Base-by-base conservation (phyloP, 2,797 vertebrate genomes). In the Clarias fuscus region DNA sequence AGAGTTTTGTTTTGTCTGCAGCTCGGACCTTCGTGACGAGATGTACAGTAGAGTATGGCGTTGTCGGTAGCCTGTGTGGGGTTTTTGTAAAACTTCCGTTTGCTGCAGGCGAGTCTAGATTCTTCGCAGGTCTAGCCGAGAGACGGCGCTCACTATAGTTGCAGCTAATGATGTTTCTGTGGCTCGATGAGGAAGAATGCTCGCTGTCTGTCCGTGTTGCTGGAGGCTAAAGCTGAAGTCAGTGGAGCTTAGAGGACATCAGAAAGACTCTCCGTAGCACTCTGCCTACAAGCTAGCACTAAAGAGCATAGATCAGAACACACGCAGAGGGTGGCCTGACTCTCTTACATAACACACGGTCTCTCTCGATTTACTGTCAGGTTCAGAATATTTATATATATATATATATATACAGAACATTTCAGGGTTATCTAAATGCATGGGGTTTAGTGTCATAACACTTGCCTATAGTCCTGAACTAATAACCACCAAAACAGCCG, bases 191-290 rank as follows among this genome's bases (percentile, higher is more conserved):
- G 83, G 64, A n/a, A 67, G 18, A 62, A 30, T 18, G 40, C 53
- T 84, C 33, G 43, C 33, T 77, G 37, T 2, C 24, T 83, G 13
- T 43, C 24, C 65, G 85, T 82, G 48, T 48, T 80, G 67, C 82
- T 84, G 67, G 30, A 84, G 85, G 58, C 83, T 84, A 70, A 67
- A 82, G 68, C 86, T 56, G 86, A 68, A 73, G 73, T 80, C 67
- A 79, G n/a, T 80, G 86, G 76, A 87, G 86, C 86, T 87, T 84
- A 65, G 82, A 84, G 86, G 82, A 87, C 86, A 84, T 37, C 65
- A 79, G 82, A 84, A 59, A 64, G 43, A 15, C 82, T 43, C 84
- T 73, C 43, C 15, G 14, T 73, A 67, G 79, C 79, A 13, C 22
- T 37, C 22, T 86, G 85, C 64, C 65, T 85, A 79, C 88, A 91